phyloP scores from a whole-genome alignment of 2,113 vertebrate genomes.

The Collichthys lucidus region DNA sequence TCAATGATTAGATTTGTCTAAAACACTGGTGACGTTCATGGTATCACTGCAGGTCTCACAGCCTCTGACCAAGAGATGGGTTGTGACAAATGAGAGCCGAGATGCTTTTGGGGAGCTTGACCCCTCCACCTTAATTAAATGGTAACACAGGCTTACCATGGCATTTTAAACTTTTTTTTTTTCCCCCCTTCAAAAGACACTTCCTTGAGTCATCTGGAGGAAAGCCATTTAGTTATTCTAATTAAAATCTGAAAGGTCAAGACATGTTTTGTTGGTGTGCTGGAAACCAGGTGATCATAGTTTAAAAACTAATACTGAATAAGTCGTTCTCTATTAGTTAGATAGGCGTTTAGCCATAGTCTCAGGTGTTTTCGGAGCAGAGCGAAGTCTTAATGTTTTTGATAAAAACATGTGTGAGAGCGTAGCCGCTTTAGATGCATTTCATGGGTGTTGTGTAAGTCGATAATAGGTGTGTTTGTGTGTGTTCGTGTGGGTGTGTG shows the following conservation, averaged over 20 bases:
- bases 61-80: background rate
- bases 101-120: constrained; percentile 31
- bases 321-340: constrained; percentile 38
- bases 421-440: constrained; percentile 8
- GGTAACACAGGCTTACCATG: background rate
- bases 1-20: constrained; percentile 1
- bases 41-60: background rate
- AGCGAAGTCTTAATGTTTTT: constrained; percentile 49
- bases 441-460: constrained; percentile 21
- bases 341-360: constrained; percentile 60
- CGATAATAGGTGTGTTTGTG: background rate
- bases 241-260: background rate
- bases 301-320: constrained; percentile 41
- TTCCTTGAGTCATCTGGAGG: background rate
- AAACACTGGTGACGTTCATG: constrained; percentile 22
- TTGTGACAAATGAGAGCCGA: background rate
- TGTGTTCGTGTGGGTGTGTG: background rate
- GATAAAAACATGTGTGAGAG: constrained; percentile 30
- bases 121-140: background rate
- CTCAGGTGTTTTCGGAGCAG: constrained; percentile 67
- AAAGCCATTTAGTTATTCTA: background rate
- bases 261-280: constrained; percentile 4
- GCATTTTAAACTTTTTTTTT: background rate
- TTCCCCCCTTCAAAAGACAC: background rate
- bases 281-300: constrained; percentile 51